Evolutionary conservation across 2,888 invertebrate genomes (phyloP), one percentile per base, ranked within the genome.

Genomic region (Aelia acuminata): DNA sequence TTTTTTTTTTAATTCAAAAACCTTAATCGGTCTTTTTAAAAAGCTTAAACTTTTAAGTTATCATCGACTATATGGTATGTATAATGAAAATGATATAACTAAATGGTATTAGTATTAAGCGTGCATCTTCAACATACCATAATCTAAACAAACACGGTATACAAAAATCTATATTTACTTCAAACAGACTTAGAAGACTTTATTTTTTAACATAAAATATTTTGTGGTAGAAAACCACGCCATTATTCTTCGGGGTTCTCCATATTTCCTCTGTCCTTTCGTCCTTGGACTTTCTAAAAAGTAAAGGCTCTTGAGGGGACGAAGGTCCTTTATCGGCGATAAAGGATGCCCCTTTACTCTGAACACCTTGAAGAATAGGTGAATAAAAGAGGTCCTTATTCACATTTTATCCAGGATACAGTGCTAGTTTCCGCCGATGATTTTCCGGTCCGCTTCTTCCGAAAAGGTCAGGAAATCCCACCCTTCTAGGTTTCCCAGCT

Each of bases 301-400:
- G 80, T 80, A 80, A 80, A 80, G 35, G 80, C 43, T 80, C 43
- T 80, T 47, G n/a, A n/a, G 31, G 35, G 63, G 31, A 35, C 31
- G 20, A 35, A 3, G 75, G 80, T 80, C 80, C 80, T 80, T 80
- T 80, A 47, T 39, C 22, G 43, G 5, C 80, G 80, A 80, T 80
- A 80, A 80, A 80, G 80, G 80, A 5, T 43, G n/a, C n/a, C 15
- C 80, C 13, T 80, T 80, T 43, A 13, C 80, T 80, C 80, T n/a
- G n/a, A n/a, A n/a, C n/a, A n/a, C n/a, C n/a, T 80, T 80, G 80
- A 80, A 80, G 80, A 80, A 80, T 80, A 80, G 80, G 22, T 47
- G 80, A 80, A 80, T 80, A 80, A 80, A 80, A n/a, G 43, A 80
- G 80, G 80, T 80, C 80, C n/a, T 80, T 80, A 80, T 80, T 80